Conservation (phyloP, 2,888 invertebrate genomes). For the Fabriciana adippe region DNA sequence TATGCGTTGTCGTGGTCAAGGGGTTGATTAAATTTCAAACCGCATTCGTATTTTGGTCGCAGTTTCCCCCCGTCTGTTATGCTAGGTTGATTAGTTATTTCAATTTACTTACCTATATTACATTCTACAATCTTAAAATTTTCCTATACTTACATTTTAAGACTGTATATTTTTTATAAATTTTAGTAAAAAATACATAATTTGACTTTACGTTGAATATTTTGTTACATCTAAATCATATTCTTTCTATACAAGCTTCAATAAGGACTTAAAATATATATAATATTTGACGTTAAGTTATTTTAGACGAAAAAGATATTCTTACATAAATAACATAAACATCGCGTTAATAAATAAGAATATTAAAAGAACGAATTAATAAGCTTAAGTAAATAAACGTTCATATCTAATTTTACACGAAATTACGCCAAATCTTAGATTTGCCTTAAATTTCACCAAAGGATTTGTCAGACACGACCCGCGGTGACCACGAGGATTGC, state of each 20-base stretch:
- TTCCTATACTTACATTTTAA: no score
- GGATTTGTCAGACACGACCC: slow-evolving; percentile 70
- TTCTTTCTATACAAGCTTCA: no score
- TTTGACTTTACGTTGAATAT: no score
- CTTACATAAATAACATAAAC: no score
- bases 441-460: slow-evolving; percentile 62
- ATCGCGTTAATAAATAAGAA: neutral
- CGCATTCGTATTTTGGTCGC: slow-evolving; percentile 46
- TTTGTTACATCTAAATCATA: no score
- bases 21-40: slow-evolving; percentile 65
- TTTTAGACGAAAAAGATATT: no score
- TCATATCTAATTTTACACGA: neutral
- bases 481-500: slow-evolving; percentile 59
- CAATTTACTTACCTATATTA: neutral
- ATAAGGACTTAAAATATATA: no score
- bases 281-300: no score
- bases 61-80: slow-evolving; percentile 23
- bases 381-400: neutral
- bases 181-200: no score
- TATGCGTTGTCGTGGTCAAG: slow-evolving; percentile 55
- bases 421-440: slow-evolving; percentile 27
- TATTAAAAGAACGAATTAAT: neutral
- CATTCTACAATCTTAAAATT: no score
- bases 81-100: slow-evolving; percentile 11
- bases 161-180: no score